Percentiles rank a stretch among this genome's conserved stretches.
Conservation (phyloP, 2,888 invertebrate genomes). For the Chirona hameri region DNA sequence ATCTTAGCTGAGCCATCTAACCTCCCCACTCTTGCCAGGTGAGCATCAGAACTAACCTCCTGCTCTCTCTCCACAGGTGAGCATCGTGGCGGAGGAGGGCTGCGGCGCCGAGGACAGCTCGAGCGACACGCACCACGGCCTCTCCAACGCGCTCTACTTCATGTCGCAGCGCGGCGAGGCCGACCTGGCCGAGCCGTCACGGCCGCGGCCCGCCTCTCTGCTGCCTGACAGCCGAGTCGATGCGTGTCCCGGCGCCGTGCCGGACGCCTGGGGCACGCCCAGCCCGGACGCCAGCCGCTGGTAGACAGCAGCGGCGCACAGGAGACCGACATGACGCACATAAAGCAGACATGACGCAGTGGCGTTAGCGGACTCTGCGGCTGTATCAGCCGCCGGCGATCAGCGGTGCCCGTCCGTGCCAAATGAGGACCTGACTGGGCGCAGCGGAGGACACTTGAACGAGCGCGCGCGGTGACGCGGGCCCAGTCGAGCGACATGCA, state of each 20-base stretch:
- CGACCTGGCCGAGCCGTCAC: conserved; percentile 31
- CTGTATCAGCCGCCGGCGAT: not conserved
- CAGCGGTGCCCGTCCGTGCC: not conserved
- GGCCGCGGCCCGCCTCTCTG: not conserved
- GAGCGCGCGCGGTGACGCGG: too few relatives aligned
- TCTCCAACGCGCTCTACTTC: conserved; percentile 41
- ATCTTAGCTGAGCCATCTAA: too few relatives aligned
- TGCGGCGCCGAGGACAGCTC: conserved; percentile 40
- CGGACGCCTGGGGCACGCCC: conserved; percentile 12
- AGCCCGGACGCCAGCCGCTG: not conserved
- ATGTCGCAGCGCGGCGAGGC: conserved; percentile 39
- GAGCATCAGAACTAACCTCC: too few relatives aligned
- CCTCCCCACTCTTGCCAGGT: too few relatives aligned
- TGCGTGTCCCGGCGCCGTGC: not conserved
- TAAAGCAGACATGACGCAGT: too few relatives aligned
- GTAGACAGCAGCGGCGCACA: not conserved
- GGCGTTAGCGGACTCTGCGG: not conserved
- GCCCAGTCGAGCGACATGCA: too few relatives aligned
- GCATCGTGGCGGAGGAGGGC: conserved; percentile 33
- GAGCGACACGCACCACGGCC: conserved; percentile 38
- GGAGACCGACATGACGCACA: too few relatives aligned
- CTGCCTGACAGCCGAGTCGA: not conserved
- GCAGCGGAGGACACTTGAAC: too few relatives aligned
- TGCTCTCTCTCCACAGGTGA: not conserved
- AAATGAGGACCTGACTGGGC: too few relatives aligned